phyloP scores from a whole-genome alignment of 2,113 vertebrate genomes.

The Gopherus evgoodei region DNA sequence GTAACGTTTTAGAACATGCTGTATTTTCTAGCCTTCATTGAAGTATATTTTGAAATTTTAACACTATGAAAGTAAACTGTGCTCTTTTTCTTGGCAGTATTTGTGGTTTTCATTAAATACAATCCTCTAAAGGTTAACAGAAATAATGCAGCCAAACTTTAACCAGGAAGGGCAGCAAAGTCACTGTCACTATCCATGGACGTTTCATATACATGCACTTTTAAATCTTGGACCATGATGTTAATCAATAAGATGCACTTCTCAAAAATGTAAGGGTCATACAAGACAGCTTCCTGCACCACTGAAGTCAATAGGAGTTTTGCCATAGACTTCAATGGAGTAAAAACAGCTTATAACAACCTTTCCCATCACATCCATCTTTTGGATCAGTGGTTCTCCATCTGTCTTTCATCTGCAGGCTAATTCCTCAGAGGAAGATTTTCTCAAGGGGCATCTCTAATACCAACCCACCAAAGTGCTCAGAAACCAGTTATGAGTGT shows the following conservation, averaged over 20 bases:
- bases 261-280: not conserved
- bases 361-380: accelerated
- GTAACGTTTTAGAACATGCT: not conserved
- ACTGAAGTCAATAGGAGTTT: not conserved
- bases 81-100: not conserved
- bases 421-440: accelerated
- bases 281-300: accelerated
- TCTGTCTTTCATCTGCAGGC: not conserved
- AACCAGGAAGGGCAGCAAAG: not conserved
- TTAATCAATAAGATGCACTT: not conserved
- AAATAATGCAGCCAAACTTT: not conserved
- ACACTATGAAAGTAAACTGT: accelerated
- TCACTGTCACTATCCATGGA: accelerated
- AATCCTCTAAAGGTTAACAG: not conserved
- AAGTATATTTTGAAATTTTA: not conserved
- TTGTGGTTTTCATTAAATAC: not conserved
- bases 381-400: accelerated
- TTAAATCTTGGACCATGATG: not conserved
- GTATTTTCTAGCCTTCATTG: not conserved
- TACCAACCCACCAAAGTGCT: accelerated
- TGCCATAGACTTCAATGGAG: accelerated
- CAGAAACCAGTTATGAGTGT: accelerated
- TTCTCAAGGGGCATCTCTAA: accelerated
- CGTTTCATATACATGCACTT: not conserved
- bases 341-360: not conserved